These are phyloP conservation scores for Chaenocephalus aceratus DNA, from an alignment of 2,113 vertebrate species.

Conservation along the genomic window DNA sequence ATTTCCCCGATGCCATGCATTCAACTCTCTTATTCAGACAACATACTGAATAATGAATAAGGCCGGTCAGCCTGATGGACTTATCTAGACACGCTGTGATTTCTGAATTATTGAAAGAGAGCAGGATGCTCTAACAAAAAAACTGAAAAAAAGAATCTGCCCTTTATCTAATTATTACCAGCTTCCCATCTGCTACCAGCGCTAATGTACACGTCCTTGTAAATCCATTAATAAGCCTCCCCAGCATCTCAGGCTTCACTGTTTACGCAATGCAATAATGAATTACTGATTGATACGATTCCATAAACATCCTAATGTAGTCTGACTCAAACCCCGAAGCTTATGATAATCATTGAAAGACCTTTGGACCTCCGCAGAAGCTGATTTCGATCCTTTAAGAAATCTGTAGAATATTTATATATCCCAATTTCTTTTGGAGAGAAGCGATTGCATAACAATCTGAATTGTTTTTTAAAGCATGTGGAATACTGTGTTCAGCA, in stretches of 20 bases:
- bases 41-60: slow-evolving; percentile 61
- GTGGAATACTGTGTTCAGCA: background rate
- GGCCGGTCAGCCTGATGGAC: slow-evolving; percentile 33
- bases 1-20: slow-evolving; percentile 19
- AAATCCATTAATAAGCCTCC: slow-evolving; percentile 56
- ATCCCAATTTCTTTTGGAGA: background rate
- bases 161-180: slow-evolving; percentile 51
- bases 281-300: slow-evolving; percentile 60
- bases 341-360: slow-evolving; percentile 3
- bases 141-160: slow-evolving; percentile 12
- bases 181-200: slow-evolving; percentile 50
- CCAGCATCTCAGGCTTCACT: slow-evolving; percentile 28
- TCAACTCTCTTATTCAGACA: slow-evolving; percentile 48
- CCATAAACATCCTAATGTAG: slow-evolving; percentile 52
- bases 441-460: background rate
- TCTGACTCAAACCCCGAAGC: slow-evolving; percentile 14
- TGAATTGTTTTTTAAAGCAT: background rate
- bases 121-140: slow-evolving; percentile 5
- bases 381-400: background rate
- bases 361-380: background rate
- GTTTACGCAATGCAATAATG: slow-evolving; percentile 65
- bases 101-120: slow-evolving; percentile 62
- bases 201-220: slow-evolving; percentile 53
- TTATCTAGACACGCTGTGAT: slow-evolving; percentile 37
- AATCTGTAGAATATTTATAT: background rate